Evolutionary conservation across 2,888 invertebrate genomes (phyloP), one percentile per base, ranked within the genome.

Genomic region (Scotopteryx bipunctaria): DNA sequence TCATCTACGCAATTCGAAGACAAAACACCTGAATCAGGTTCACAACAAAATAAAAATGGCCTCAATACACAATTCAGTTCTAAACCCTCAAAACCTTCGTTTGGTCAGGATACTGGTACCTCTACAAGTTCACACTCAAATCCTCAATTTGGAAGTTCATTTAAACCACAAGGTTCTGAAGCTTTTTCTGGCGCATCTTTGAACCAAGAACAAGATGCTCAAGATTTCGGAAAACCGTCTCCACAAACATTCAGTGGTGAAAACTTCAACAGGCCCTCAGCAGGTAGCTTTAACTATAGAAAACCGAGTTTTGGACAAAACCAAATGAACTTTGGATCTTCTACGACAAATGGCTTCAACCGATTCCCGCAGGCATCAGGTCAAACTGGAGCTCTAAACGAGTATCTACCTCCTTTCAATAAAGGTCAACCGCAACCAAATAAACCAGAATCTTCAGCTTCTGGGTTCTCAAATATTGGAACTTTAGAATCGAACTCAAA

Each of bases 381-480:
- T 3, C 49, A 45, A 29, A 59, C 67, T 55, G 71, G 59, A 32
- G 49, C 66, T 27, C 70, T 61, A 3, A 75, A 71, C 50, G 73
- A 77, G 36, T 75, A 76, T 35, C 63, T 73, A 27, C 73, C 77
- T 19, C 78, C 78, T 13, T 37, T 58, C n/a, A 61, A 47, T 16
- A 61, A 57, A 25, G 56, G 57, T 13, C 66, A 57, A 35, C 32
- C 48, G 5, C 41, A 54, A 5, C 6, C 33, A 2, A 32, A 27
- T 2, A 56, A 40, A 36, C 32, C 51, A 17, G 35, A 49, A 54
- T 5, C 5, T 5, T 42, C 36, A 31, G 15, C 15, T 35, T 2
- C 21, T 31, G 23, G 11, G 14, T 36, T n/a, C 9, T 8, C n/a
- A n/a, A 41, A 27, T 5, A 5, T 9, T 36, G 41, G 27, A 2